These are phyloP conservation scores for Notamacropus eugenii DNA, from an alignment of 2,797 vertebrate species.

Conservation along the genomic window DNA sequence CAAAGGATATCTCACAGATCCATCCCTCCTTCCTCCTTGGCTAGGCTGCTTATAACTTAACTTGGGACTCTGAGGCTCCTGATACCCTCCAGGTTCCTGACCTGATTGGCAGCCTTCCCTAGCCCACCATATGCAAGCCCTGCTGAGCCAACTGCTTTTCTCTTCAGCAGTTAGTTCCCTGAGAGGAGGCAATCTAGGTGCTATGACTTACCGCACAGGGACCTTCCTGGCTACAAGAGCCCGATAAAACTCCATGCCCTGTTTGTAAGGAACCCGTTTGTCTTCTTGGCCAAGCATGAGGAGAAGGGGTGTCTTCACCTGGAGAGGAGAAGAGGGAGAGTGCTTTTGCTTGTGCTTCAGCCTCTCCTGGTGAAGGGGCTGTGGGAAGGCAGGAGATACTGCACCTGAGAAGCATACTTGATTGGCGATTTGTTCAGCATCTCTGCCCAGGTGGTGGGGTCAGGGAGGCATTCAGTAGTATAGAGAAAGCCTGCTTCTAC, in stretches of 20 bases:
- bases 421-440: constrained; percentile 96
- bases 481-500: constrained; percentile 91
- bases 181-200: neutral
- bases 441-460: constrained; percentile 87
- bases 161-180: neutral
- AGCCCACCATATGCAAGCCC: constrained; percentile 5
- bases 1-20: neutral
- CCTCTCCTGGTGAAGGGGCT: neutral
- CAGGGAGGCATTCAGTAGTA: constrained; percentile 83
- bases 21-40: neutral
- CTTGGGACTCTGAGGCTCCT: neutral
- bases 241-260: constrained; percentile 95
- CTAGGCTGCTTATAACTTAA: neutral
- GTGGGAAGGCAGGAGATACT: neutral
- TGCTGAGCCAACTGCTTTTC: neutral
- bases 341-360: neutral
- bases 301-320: constrained; percentile 94
- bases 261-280: constrained; percentile 93
- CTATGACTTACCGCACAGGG: constrained; percentile 90
- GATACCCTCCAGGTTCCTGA: neutral
- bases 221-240: constrained; percentile 90
- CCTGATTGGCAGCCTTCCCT: neutral
- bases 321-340: neutral
- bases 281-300: constrained; percentile 95
- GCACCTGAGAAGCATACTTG: constrained; percentile 87